Evolutionary conservation across 1,140 invertebrate genomes (phyloP).

Genomic region (Nasonia vitripennis): DNA sequence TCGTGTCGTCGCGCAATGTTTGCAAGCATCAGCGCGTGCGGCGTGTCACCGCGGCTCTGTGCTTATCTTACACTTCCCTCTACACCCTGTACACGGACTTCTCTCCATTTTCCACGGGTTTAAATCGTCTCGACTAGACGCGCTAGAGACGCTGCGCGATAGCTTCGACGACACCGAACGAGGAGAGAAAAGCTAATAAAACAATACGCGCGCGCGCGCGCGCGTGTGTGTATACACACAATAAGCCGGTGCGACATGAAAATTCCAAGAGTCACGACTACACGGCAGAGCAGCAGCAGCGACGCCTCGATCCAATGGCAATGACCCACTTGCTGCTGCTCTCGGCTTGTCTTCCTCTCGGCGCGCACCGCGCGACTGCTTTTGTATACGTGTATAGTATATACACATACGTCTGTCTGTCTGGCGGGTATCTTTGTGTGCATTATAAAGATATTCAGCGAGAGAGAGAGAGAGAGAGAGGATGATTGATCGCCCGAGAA

Average conservation of each 20-base stretch:
- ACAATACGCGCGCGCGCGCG: not conserved
- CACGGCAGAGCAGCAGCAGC: not conserved
- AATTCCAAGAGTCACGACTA: conserved; percentile 36
- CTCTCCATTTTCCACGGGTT: too few species aligned
- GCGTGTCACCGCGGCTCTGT: not conserved
- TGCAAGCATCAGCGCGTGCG: not conserved
- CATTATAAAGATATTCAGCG: not conserved
- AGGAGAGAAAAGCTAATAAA: not conserved
- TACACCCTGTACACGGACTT: not conserved
- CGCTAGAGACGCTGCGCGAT: too few species aligned
- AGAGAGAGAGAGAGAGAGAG: conserved; percentile 12
- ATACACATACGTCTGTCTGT: not conserved
- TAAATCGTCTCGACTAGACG: too few species aligned
- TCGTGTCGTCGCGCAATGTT: not conserved
- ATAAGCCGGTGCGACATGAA: not conserved
- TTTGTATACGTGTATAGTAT: not conserved
- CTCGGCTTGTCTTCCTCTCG: not conserved
- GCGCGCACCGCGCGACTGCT: not conserved
- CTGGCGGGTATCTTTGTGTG: not conserved
- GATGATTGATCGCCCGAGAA: not conserved
- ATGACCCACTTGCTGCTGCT: conserved; percentile 34
- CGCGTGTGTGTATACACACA: conserved; percentile 37
- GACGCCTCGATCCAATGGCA: conserved; percentile 36
- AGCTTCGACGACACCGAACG: too few species aligned
- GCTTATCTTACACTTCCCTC: not conserved